Evolutionary conservation across 2,797 vertebrate genomes (phyloP), one percentile per base, ranked within the genome.

Genomic region (Leuciscus waleckii): DNA sequence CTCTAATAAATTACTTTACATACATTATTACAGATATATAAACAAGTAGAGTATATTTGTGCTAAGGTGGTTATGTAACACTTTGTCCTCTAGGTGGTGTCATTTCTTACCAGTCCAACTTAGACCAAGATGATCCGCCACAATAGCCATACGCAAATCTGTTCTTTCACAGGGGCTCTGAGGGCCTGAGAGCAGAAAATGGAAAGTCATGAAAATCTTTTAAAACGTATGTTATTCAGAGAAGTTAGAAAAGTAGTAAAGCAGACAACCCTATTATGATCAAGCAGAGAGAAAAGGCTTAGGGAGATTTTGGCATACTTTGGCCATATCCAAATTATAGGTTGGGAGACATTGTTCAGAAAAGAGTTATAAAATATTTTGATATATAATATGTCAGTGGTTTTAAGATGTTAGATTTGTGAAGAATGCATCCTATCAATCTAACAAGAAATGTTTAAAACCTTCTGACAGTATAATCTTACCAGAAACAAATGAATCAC

Each of bases 151-250:
- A 90, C 98, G 97, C 94, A 99, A 96, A 94, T 99, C 98, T 91
- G 98, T 99, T 91, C 98, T 97, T 93, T 99, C 98, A 92, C 98
- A 99, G 91, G 98, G 98, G 95, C 98, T 99, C 95, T 99, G 98
- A 90, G 98, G 98, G 95, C 98, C 98, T 99, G 95, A 90, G 93
- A 94, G 96, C 51, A 73, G 26, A 87, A 85, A 46, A 87, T 7
- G 5, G 23, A 71, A 81, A 85, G 85, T 37, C 35, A 71, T 23
- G 69, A 73, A 87, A 35, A 79, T 29, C 32, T 79, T 79, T 32
- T 7, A 61, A 73, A 49, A 26, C 17, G 7, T 26, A 78, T 21
- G 2, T 19, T 37, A 8, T 61, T 84, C 17, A 69, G 67, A 78
- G 19, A 54, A 76, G 1, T 71, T 68, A 76, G 23, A 78, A 87